phyloP scores from a whole-genome alignment of 2,888 invertebrate genomes.

The Hyppa rectilinea region DNA sequence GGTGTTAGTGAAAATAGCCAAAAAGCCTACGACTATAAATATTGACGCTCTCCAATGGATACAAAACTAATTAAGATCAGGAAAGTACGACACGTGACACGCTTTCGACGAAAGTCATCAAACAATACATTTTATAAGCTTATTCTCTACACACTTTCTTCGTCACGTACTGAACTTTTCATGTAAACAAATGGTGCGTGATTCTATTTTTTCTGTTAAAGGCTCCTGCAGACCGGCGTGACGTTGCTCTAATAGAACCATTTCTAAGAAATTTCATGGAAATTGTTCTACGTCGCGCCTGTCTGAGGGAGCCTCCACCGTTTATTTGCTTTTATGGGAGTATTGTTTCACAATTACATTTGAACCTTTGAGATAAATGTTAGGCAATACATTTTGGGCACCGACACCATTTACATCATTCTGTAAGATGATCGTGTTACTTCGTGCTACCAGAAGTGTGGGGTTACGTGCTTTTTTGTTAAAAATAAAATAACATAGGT shows the following conservation, averaged over 20 bases:
- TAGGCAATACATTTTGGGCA: constrained; percentile 36
- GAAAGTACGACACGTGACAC: constrained; percentile 35
- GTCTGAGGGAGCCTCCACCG: too few relatives aligned
- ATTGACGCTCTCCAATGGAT: too few relatives aligned
- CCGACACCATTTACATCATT: constrained; percentile 28
- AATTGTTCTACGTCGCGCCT: too few relatives aligned
- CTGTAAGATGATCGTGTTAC: constrained; percentile 20
- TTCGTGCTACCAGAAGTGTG: background rate
- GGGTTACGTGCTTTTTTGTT: background rate
- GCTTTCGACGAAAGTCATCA: constrained; percentile 4
- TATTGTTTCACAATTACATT: constrained; percentile 44
- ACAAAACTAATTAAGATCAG: constrained; percentile 43
- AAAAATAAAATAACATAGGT: background rate
- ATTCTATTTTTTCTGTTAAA: constrained; percentile 57
- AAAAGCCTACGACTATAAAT: too few relatives aligned
- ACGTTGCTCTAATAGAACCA: too few relatives aligned
- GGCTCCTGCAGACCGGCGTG: too few relatives aligned
- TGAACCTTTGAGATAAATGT: constrained; percentile 34
- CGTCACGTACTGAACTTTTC: constrained; percentile 68
- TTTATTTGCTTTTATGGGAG: constrained; percentile 40
- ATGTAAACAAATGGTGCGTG: constrained; percentile 68
- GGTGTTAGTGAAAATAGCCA: constrained; percentile 13
- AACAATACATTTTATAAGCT: constrained; percentile 54
- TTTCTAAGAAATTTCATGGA: too few relatives aligned
- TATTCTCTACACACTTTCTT: constrained; percentile 62